Evolutionary conservation across 2,113 vertebrate species (phyloP).

Genomic region (Pterocles gutturalis): DNA sequence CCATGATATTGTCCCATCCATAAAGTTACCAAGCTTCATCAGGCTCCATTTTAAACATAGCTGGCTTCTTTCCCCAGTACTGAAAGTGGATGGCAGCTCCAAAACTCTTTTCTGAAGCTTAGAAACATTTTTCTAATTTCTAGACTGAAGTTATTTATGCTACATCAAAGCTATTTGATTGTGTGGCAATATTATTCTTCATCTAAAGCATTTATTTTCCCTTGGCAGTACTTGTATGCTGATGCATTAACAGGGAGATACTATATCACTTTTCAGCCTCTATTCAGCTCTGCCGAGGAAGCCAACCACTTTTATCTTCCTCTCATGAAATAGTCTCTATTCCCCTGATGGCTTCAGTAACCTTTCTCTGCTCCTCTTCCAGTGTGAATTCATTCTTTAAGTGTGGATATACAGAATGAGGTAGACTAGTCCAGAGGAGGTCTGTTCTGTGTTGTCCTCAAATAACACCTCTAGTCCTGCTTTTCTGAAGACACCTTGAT

Average conservation of each 20-base stretch:
- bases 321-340: background rate
- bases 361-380: background rate
- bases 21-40: background rate
- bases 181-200: background rate
- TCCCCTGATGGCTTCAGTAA: background rate
- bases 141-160: background rate
- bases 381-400: background rate
- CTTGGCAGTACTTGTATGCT: background rate
- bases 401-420: background rate
- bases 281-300: background rate
- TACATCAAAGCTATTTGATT: background rate
- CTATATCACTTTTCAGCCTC: background rate
- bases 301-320: background rate
- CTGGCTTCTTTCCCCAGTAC: background rate
- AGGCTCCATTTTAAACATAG: background rate
- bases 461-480: background rate
- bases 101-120: background rate
- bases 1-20: background rate
- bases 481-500: background rate
- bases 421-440: background rate
- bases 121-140: background rate
- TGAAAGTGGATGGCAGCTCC: background rate
- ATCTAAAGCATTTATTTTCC: background rate
- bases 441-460: background rate
- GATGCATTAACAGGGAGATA: background rate